phyloP scores from a whole-genome alignment of 2,113 vertebrate genomes.

The Rhea americana region DNA sequence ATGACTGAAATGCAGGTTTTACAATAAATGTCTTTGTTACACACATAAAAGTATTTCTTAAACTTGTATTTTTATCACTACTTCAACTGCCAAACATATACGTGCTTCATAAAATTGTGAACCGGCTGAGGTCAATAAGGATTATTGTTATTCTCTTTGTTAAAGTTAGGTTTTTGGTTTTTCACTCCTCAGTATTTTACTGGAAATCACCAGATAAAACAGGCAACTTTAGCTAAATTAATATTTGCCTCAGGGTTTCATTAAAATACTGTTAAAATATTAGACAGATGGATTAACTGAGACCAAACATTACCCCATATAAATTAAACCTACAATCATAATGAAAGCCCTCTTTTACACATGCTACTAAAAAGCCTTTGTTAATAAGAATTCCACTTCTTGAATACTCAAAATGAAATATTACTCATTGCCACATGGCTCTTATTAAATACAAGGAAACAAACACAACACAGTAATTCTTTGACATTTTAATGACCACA shows the following conservation, averaged over 20 bases:
- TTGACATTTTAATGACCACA: constrained; percentile 47
- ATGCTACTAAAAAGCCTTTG: constrained; percentile 48
- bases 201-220: not conserved
- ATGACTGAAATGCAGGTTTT: not conserved
- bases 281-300: constrained; percentile 32
- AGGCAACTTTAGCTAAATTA: not conserved
- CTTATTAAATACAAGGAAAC: constrained; percentile 53
- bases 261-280: constrained; percentile 50
- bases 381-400: constrained; percentile 37
- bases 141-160: not conserved
- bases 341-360: constrained; percentile 57
- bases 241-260: constrained; percentile 27
- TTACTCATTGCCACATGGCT: constrained; percentile 63
- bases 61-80: not conserved
- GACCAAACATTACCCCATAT: constrained; percentile 14
- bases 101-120: not conserved
- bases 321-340: constrained; percentile 41
- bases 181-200: not conserved
- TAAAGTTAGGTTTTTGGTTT: not conserved
- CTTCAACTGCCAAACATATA: not conserved
- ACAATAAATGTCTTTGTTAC: not conserved
- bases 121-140: not conserved
- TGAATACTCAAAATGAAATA: constrained; percentile 43
- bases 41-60: not conserved
- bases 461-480: constrained; percentile 53